Evolutionary conservation across 2,113 vertebrate genomes (phyloP).

Genomic region (Heterotis niloticus): DNA sequence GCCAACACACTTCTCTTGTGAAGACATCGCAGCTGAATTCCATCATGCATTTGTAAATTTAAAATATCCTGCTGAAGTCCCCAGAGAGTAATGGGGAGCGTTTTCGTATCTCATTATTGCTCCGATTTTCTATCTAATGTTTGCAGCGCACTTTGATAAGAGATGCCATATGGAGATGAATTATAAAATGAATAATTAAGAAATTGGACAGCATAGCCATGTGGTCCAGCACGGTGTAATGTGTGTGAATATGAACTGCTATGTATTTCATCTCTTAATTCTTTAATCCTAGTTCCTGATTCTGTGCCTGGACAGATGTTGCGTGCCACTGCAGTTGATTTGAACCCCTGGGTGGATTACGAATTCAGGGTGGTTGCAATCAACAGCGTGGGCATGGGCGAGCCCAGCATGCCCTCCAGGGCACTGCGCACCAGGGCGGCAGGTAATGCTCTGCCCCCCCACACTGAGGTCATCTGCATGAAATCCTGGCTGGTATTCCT

Average conservation of each 20-base stretch:
- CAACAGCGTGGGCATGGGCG: slow-evolving; percentile 65
- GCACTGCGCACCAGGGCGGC: slow-evolving; percentile 61
- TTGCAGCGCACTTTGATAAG: slow-evolving; percentile 7
- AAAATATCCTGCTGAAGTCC: neutral
- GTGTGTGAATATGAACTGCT: neutral
- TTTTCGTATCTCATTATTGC: neutral
- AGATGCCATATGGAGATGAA: slow-evolving; percentile 15
- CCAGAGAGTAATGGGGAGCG: neutral
- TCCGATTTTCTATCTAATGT: slow-evolving; percentile 16
- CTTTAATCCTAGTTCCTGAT: slow-evolving; percentile 70
- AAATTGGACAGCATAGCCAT: neutral
- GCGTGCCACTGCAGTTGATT: slow-evolving; percentile 56
- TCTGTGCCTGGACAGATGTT: slow-evolving; percentile 67
- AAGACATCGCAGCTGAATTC: neutral
- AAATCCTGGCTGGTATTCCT: neutral
- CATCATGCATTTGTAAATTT: neutral
- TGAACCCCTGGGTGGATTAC: slow-evolving; percentile 69
- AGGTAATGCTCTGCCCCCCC: slow-evolving; percentile 50
- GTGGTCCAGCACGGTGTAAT: neutral
- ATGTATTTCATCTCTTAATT: slow-evolving; percentile 30
- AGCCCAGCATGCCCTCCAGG: slow-evolving; percentile 62
- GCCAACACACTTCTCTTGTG: neutral
- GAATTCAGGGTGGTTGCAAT: slow-evolving; percentile 68
- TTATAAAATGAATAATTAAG: slow-evolving; percentile 10
- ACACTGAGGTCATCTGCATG: slow-evolving; percentile 38